phyloP scores from a whole-genome alignment of 2,888 invertebrate genomes.

The Oligia latruncula region DNA sequence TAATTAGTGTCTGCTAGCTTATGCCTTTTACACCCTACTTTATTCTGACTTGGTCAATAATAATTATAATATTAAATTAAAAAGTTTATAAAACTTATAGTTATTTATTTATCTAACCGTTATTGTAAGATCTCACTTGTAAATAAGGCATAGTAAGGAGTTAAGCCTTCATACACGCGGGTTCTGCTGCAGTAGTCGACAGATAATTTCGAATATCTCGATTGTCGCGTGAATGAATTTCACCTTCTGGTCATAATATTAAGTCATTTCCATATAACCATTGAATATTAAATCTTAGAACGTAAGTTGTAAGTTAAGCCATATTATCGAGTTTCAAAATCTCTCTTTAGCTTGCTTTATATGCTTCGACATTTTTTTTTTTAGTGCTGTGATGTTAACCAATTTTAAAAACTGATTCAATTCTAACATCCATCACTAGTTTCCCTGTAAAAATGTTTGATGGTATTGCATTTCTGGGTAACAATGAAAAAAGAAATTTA shows the following conservation, averaged over 20 bases:
- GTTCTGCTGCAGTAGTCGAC: conserved; percentile 29
- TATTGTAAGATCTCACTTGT: conserved; percentile 86
- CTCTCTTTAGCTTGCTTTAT: conserved; percentile 56
- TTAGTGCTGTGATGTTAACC: conserved; percentile 48
- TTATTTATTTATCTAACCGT: conserved; percentile 74
- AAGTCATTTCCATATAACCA: conserved; percentile 63
- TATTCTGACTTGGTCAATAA: conserved; percentile 81
- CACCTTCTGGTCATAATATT: conserved; percentile 67
- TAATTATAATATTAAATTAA: conserved; percentile 71
- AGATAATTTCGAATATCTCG: conserved; percentile 44
- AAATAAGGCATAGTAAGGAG: conserved; percentile 76
- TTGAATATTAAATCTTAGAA: conserved; percentile 54
- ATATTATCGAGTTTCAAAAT: conserved; percentile 51
- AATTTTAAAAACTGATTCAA: conserved; percentile 24
- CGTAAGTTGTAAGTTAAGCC: conserved; percentile 58
- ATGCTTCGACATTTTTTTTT: conserved; percentile 53
- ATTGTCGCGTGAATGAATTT: conserved; percentile 50
- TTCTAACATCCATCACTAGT: conserved; percentile 46
- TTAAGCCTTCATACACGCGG: conserved; percentile 51
- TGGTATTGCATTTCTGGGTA: conserved; percentile 63
- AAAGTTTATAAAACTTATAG: conserved; percentile 84
- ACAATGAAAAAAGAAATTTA: conserved; percentile 62
- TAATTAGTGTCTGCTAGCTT: conserved; percentile 84
- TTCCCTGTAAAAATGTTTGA: conserved; percentile 32
- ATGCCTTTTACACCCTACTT: conserved; percentile 74